These are phyloP conservation scores for Sebastiscus tertius DNA, from an alignment of 2,797 vertebrate genomes.

Conservation along the genomic window DNA sequence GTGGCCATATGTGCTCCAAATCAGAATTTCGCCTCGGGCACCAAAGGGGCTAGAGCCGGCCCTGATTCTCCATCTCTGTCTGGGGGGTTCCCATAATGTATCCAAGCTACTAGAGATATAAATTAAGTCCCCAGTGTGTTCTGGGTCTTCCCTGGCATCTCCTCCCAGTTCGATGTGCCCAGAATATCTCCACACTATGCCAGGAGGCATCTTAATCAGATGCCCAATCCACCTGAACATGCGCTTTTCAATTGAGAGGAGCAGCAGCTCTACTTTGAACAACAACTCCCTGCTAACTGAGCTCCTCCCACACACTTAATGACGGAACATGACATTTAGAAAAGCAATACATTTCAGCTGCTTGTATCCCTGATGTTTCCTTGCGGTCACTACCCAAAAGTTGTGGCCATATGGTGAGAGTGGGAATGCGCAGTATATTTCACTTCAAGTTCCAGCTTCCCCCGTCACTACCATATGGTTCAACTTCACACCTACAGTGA, in stretches of 20 bases:
- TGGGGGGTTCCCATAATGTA: not conserved
- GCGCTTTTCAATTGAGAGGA: not conserved
- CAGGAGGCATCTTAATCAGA: not conserved
- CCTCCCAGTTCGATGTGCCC: not conserved
- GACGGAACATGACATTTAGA: not conserved
- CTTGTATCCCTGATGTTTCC: not conserved
- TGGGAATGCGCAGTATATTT: not conserved
- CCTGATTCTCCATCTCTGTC: not conserved
- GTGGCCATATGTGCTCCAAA: no score
- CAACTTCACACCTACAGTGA: not conserved
- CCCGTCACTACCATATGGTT: not conserved
- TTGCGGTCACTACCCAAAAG: not conserved
- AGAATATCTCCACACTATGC: not conserved
- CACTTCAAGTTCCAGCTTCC: not conserved
- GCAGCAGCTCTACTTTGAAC: not conserved
- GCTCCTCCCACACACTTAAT: not conserved
- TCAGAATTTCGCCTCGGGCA: no score
- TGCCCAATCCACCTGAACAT: not conserved
- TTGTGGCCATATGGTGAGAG: conserved; percentile 4
- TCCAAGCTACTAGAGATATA: not conserved
- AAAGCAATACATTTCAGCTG: not conserved
- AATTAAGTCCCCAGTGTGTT: not conserved
- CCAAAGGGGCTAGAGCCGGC: no score
- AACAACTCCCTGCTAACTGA: not conserved
- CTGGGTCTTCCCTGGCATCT: not conserved